A percentile compares a stretch with the other conserved stretches of the same genome.
These are phyloP conservation scores for Apodemus agrarius DNA, from an alignment of 2,797 vertebrate genomes.

Conservation along the genomic window DNA sequence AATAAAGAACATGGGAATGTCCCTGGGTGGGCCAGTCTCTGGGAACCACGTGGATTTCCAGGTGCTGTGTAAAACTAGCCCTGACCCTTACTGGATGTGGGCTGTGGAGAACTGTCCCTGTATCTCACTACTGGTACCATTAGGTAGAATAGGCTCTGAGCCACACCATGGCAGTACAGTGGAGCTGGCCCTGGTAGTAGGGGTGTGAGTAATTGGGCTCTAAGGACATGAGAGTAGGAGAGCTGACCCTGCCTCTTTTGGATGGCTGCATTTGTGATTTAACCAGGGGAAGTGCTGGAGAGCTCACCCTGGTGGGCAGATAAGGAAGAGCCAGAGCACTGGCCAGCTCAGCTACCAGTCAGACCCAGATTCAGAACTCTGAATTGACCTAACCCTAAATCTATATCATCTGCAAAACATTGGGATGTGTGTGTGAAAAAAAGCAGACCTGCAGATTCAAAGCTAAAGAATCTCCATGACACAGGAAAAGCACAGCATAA, in stretches of 20 bases:
- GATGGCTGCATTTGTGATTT: neutral
- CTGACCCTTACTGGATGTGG: neutral
- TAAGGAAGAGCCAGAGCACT: neutral
- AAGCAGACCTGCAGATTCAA: neutral
- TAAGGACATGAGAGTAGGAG: neutral
- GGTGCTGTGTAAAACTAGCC: neutral
- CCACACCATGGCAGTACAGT: neutral
- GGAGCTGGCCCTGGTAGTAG: neutral
- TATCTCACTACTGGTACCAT: no score
- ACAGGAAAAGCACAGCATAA: neutral
- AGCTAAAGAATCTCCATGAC: neutral
- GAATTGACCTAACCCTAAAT: neutral
- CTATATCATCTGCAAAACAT: neutral
- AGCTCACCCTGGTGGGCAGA: neutral
- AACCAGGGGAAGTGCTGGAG: neutral
- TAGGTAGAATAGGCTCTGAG: neutral
- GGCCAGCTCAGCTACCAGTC: neutral
- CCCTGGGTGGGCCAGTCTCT: neutral
- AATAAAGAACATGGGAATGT: neutral
- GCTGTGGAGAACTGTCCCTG: no score
- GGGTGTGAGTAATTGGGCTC: neutral
- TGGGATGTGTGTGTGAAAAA: neutral
- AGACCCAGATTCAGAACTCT: neutral
- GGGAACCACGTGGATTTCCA: neutral
- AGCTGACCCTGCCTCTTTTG: neutral